Conservation (phyloP, 2,888 invertebrate genomes). For the Clanis bilineata region DNA sequence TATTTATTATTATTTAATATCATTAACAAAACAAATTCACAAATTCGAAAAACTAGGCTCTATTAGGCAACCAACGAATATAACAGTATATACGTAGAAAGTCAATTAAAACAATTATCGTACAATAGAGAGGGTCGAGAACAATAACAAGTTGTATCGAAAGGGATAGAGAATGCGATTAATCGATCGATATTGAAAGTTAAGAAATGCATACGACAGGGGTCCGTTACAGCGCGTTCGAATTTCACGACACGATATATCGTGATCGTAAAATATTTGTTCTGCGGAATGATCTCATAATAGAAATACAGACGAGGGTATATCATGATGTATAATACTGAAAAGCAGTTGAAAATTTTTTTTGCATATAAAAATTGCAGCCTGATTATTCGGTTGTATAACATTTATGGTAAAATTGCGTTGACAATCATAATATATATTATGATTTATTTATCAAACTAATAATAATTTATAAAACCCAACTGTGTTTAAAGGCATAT, state of each 20-base stretch:
- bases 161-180: slow-evolving; percentile 37
- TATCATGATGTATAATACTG: no score
- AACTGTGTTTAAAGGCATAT: no score
- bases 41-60: slow-evolving; percentile 4
- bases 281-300: background rate
- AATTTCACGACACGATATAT: slow-evolving; percentile 40
- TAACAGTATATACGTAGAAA: slow-evolving; percentile 17
- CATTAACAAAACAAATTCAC: slow-evolving; percentile 1
- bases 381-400: no score
- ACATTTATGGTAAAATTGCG: no score
- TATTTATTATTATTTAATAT: no score
- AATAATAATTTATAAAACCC: no score
- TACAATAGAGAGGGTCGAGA: slow-evolving; percentile 8
- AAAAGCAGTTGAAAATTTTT: no score
- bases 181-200: slow-evolving; percentile 68
- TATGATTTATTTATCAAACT: no score
- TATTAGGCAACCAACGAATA: slow-evolving; percentile 10
- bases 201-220: slow-evolving; percentile 53
- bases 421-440: no score
- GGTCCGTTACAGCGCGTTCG: slow-evolving; percentile 50
- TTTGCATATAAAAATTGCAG: no score
- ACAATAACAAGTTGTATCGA: slow-evolving; percentile 24
- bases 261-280: slow-evolving; percentile 20
- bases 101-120: slow-evolving; percentile 17
- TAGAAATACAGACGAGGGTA: background rate